Evolutionary conservation across 2,888 invertebrate genomes (phyloP).

Genomic region (Drosophila heteroneura): DNA sequence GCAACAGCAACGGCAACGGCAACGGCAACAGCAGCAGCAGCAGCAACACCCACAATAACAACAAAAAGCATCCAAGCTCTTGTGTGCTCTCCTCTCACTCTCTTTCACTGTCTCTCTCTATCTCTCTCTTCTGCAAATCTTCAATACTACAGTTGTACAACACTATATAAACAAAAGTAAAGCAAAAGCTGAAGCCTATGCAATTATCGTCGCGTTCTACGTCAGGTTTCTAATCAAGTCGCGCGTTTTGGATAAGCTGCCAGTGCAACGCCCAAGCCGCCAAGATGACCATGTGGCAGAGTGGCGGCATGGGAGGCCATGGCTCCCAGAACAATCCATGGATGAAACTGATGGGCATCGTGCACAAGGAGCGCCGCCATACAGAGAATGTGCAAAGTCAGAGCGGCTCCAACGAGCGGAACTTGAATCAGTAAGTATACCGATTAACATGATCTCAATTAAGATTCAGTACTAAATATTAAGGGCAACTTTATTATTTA

Average conservation of each 20-base stretch:
- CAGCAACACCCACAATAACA: constrained; percentile 4
- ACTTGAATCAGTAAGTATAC: constrained; percentile 89
- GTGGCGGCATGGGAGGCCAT: constrained; percentile 91
- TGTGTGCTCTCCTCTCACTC: not conserved
- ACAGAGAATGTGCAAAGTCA: constrained; percentile 88
- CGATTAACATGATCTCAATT: not conserved
- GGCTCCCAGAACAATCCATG: constrained; percentile 92
- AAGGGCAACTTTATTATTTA: not conserved
- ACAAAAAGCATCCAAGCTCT: not conserved
- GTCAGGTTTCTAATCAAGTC: constrained; percentile 49
- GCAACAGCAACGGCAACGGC: constrained; percentile 21
- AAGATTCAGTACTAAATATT: not conserved
- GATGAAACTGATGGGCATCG: constrained; percentile 93
- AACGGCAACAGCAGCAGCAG: constrained; percentile 1
- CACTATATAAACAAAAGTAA: constrained; percentile 3
- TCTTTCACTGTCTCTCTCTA: not conserved
- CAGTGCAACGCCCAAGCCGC: constrained; percentile 63
- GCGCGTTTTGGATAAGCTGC: constrained; percentile 45
- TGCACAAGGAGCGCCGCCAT: constrained; percentile 91
- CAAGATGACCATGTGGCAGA: constrained; percentile 91
- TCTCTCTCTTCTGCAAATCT: not conserved
- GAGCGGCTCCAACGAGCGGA: constrained; percentile 88
- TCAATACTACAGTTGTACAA: constrained; percentile 6
- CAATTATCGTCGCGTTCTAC: constrained; percentile 28
- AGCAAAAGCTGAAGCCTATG: constrained; percentile 21